phyloP scores from a whole-genome alignment of 2,797 vertebrate genomes.

The Trichosurus vulpecula region DNA sequence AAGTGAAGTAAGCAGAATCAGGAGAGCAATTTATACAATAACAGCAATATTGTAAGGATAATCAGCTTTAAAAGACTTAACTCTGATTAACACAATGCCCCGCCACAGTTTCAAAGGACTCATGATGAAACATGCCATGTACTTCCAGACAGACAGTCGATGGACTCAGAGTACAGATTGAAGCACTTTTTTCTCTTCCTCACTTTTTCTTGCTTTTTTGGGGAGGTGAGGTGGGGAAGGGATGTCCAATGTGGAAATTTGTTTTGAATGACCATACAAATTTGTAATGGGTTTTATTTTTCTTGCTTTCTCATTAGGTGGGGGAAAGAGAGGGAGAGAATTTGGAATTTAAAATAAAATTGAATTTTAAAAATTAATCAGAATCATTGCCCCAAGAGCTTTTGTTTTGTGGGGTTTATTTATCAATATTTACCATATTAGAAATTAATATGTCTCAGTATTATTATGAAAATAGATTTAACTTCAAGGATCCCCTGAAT shows the following conservation, averaged over 20 bases:
- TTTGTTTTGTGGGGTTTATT: background rate
- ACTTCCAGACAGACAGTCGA: background rate
- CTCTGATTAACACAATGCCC: background rate
- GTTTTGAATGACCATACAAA: background rate
- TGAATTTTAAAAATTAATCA: background rate
- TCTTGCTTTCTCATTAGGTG: background rate
- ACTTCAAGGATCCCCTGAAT: background rate
- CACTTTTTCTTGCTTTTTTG: conserved; percentile 15
- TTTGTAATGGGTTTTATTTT: background rate
- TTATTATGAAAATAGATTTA: background rate
- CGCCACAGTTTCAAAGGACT: background rate
- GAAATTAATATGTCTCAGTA: background rate
- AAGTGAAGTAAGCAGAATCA: background rate
- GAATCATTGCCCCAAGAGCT: background rate
- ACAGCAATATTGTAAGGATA: background rate
- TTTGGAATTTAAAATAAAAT: conserved; percentile 8
- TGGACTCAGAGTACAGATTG: background rate
- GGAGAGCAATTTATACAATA: background rate
- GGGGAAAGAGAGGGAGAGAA: background rate
- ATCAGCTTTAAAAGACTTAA: background rate
- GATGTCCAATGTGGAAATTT: background rate
- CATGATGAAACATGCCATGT: background rate
- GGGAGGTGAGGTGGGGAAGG: background rate
- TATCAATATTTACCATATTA: background rate
- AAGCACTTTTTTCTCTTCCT: background rate